Conservation (phyloP, 2,113 vertebrate species). For the Genyomyrus donnyi region DNA sequence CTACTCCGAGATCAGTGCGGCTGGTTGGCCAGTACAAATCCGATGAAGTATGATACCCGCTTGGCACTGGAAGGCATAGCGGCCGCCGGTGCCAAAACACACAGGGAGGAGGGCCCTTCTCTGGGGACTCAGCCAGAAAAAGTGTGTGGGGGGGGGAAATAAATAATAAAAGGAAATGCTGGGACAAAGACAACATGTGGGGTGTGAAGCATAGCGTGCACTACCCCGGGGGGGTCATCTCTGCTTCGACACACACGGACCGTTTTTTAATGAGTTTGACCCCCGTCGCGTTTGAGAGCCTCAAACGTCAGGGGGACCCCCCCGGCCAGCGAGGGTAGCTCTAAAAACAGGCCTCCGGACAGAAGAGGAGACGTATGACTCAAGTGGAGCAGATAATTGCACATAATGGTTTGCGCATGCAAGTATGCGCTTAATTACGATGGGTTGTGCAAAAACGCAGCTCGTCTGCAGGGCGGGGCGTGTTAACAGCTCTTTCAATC, state of each 20-base stretch:
- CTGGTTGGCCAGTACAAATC: not conserved
- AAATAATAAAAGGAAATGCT: not conserved
- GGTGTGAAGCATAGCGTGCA: not conserved
- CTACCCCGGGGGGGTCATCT: not conserved
- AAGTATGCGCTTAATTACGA: not conserved
- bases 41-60: not conserved
- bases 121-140: not conserved
- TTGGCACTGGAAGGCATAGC: not conserved
- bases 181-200: not conserved
- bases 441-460: not conserved
- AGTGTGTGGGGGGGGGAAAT: not conserved
- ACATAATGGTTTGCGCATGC: not conserved
- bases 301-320: not conserved
- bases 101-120: not conserved
- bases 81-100: not conserved
- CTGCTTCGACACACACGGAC: not conserved
- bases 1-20: not conserved
- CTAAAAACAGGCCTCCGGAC: not conserved
- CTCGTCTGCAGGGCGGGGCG: not conserved
- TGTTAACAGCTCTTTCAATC: not conserved
- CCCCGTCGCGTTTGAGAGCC: not conserved
- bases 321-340: not conserved
- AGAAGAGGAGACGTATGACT: not conserved
- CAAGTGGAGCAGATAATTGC: slow-evolving; percentile 12
- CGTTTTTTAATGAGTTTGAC: slow-evolving; percentile 1